Conservation (phyloP, 2,113 vertebrate species). For the Psammodynastes pulverulentus region DNA sequence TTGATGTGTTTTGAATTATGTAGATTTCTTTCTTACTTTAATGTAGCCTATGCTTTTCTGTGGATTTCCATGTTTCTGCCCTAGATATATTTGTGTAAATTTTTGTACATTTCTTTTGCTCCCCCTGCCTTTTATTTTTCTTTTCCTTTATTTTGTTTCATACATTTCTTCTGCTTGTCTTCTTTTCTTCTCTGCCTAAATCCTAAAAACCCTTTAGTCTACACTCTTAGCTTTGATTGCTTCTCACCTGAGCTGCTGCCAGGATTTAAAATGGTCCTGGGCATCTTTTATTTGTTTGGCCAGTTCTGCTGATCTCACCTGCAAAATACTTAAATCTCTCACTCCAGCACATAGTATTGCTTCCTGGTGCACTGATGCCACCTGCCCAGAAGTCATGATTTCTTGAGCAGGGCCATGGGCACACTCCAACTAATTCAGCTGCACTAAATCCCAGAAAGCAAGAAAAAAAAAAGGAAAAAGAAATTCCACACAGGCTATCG, state of each 20-base stretch:
- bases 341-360: background rate
- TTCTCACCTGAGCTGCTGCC: background rate
- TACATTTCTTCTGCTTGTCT: background rate
- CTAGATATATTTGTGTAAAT: background rate
- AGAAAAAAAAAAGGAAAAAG: background rate
- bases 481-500: background rate
- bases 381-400: background rate
- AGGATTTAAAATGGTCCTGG: background rate
- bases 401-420: background rate
- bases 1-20: background rate
- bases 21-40: background rate
- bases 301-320: background rate
- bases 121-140: background rate
- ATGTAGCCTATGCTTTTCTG: background rate
- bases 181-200: background rate
- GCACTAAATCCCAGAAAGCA: background rate
- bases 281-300: background rate
- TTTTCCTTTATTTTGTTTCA: background rate
- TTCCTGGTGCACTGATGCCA: background rate
- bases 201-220: background rate
- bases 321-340: background rate
- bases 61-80: background rate
- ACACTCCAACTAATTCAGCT: background rate
- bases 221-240: background rate
- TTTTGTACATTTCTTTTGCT: background rate